Conservation (phyloP, 2,797 vertebrate genomes). For the Enteromius anoplus region DNA sequence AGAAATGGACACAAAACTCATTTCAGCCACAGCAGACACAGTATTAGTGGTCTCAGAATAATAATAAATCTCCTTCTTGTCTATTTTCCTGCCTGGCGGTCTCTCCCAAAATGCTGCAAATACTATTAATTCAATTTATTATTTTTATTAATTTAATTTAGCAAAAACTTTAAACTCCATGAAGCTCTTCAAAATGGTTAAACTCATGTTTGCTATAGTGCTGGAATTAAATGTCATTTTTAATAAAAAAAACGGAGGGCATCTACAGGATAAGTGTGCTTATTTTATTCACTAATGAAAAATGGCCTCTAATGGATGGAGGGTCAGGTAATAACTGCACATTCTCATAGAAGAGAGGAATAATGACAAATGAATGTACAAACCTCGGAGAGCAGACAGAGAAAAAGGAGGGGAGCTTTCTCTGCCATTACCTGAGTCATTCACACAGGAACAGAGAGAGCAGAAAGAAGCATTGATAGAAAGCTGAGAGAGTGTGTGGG, state of each 20-base stretch:
- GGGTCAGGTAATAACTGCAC: constrained; percentile 58
- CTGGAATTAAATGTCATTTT: constrained; percentile 9
- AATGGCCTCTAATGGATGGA: constrained; percentile 61
- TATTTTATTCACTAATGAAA: constrained; percentile 53
- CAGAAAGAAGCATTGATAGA: constrained; percentile 59
- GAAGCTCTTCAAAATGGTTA: background rate
- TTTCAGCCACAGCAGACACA: background rate
- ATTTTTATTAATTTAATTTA: constrained; percentile 17
- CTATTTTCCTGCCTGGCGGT: background rate
- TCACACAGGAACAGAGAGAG: constrained; percentile 67
- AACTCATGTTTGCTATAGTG: constrained; percentile 38
- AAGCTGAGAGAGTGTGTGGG: constrained; percentile 35
- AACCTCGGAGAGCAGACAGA: constrained; percentile 53
- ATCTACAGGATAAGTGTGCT: constrained; percentile 62
- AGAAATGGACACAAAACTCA: constrained; percentile 18
- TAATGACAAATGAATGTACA: constrained; percentile 41
- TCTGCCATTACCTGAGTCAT: constrained; percentile 72
- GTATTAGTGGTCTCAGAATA: background rate
- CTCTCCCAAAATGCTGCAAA: background rate
- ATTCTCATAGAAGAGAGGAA: constrained; percentile 59
- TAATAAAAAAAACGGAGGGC: constrained; percentile 29
- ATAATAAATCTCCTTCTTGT: background rate
- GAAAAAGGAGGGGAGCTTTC: constrained; percentile 62
- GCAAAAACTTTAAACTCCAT: background rate
- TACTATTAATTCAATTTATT: background rate